Base-by-base conservation (phyloP, 1,140 invertebrate genomes). In the honey bee (Apis mellifera) region DNA sequence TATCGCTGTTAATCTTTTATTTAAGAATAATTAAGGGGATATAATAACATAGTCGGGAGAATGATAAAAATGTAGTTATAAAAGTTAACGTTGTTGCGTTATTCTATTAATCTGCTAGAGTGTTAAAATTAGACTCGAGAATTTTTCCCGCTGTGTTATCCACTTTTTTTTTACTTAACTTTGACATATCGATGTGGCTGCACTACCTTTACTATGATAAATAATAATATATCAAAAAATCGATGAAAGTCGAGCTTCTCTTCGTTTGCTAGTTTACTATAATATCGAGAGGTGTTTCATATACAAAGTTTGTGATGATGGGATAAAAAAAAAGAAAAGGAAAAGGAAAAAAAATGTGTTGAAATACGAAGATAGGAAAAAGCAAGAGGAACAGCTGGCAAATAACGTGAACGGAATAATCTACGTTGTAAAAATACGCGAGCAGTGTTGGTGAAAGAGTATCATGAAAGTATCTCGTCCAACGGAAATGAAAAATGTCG, bases 401-500 rank as follows among this genome's bases (percentile, higher is more conserved):
- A 84, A 85, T 84, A 84, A 84, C 75, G 69, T 12, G 21, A 17
- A 9, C 23, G 26, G 64, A 42, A 42, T 21, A 66, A 65, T 2
- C 32, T 17, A 68, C 42, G 13, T 12, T 13, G 32, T 66, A 42
- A 66, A 66, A 42, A 21, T 50, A 15, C 2, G 13, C 0, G 42
- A 42, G 19, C 1, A 68, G 48, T 8, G 42, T 19, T 1, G 42
- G 12, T 21, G n/a, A 15, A 4, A 68, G 65, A 66, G 64, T 12
- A 66, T 17, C 64, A 21, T 19, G 19, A 19, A 66, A 68, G 65
- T n/a, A 68, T 68, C n/a, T 1, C 21, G 62, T 17, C n/a, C 12
- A 13, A 12, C 4, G 66, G 86, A 88, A 90, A 91, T 90, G 90
- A 89, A 90, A 89, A 88, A 89, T 54, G 23, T 26, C 23, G 52